Evolutionary conservation across 2,797 vertebrate species (phyloP).

Genomic region (Microctenopoma lineatum): DNA sequence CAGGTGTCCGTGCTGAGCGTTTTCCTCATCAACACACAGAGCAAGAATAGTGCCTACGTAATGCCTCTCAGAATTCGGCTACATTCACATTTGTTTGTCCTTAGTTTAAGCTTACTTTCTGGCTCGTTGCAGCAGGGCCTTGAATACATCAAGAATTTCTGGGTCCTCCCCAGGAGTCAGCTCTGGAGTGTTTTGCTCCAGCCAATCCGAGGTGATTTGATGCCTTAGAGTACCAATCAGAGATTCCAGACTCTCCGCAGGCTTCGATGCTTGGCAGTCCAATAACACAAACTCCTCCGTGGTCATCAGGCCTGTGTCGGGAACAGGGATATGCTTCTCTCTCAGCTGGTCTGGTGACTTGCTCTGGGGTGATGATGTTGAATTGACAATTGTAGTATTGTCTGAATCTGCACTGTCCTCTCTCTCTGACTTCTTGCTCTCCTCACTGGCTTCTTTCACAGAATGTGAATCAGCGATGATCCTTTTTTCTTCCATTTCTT

Average conservation of each 20-base stretch:
- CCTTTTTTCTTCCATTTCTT: constrained; percentile 65
- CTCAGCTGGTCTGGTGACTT: constrained; percentile 64
- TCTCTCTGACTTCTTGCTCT: constrained; percentile 46
- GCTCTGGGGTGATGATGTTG: constrained; percentile 61
- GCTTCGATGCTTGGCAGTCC: constrained; percentile 76
- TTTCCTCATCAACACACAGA: constrained; percentile 21
- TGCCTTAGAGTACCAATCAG: constrained; percentile 89
- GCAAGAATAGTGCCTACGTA: constrained; percentile 18
- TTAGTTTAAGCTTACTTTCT: constrained; percentile 76
- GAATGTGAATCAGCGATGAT: constrained; percentile 26
- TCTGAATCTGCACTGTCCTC: constrained; percentile 53
- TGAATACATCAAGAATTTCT: constrained; percentile 83
- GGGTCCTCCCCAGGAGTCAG: constrained; percentile 85
- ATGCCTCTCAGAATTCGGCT: constrained; percentile 47
- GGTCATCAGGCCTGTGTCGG: constrained; percentile 57
- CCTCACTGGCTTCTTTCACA: constrained; percentile 45
- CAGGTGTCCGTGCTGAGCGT: constrained; percentile 30
- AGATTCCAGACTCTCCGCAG: constrained; percentile 77
- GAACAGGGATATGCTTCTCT: constrained; percentile 59
- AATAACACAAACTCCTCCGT: constrained; percentile 72
- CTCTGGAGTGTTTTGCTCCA: constrained; percentile 86
- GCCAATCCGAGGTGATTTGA: constrained; percentile 90
- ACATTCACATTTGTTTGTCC: constrained; percentile 25
- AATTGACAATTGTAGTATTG: constrained; percentile 64
- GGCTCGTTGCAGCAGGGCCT: constrained; percentile 82